Conservation (phyloP, 2,797 vertebrate species). For the Paedocypris micromegethes region DNA sequence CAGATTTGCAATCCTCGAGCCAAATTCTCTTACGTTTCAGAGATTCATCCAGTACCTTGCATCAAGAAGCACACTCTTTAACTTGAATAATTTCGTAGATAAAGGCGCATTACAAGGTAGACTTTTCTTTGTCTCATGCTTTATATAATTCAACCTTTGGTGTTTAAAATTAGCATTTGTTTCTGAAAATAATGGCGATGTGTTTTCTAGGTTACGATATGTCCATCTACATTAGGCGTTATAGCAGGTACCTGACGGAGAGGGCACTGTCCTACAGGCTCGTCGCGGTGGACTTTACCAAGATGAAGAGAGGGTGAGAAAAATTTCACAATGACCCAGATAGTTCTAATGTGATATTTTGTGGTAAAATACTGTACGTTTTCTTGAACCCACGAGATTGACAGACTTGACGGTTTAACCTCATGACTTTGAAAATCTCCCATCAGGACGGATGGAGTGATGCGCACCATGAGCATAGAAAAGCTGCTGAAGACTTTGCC, state of each 20-base stretch:
- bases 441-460: conserved; percentile 81
- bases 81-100: conserved; percentile 96
- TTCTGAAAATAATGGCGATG: conserved; percentile 12
- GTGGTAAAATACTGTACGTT: too few species aligned
- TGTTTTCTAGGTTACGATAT: conserved; percentile 81
- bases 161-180: neutral
- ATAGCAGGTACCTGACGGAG: conserved; percentile 96
- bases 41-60: conserved; percentile 96
- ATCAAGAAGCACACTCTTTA: conserved; percentile 93
- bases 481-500: conserved; percentile 90
- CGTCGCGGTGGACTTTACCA: conserved; percentile 92
- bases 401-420: conserved; percentile 3
- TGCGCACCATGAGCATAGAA: conserved; percentile 91
- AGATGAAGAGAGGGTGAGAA: conserved; percentile 91
- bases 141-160: neutral
- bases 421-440: conserved; percentile 22
- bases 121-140: conserved; percentile 32
- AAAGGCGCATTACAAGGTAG: conserved; percentile 94
- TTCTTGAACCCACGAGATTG: too few species aligned
- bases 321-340: conserved; percentile 1
- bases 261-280: conserved; percentile 92
- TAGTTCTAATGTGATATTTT: neutral
- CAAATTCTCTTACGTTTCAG: conserved; percentile 58
- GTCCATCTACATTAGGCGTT: conserved; percentile 94
- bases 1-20: too few species aligned